phyloP scores from a whole-genome alignment of 2,113 vertebrate species.

The Carassius auratus region DNA sequence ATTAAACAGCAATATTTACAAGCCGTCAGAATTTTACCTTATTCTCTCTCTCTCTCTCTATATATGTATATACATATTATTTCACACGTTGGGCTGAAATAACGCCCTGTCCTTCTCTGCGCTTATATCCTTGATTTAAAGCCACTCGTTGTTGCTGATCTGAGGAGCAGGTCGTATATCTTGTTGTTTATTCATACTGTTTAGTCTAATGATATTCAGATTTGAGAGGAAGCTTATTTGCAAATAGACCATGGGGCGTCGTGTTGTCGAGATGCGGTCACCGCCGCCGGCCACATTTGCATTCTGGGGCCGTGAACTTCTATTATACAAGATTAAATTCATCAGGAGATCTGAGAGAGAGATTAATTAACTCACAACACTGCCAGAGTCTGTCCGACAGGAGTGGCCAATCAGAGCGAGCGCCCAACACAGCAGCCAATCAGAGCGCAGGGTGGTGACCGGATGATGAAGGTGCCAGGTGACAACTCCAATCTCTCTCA shows the following conservation, averaged over 20 bases:
- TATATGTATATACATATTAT: too few species aligned
- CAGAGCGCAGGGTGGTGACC: slow-evolving; percentile 61
- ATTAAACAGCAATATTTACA: too few species aligned
- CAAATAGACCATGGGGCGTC: slow-evolving; percentile 66
- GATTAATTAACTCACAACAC: slow-evolving; percentile 73
- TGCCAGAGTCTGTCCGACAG: slow-evolving; percentile 61
- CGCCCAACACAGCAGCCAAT: slow-evolving; percentile 43
- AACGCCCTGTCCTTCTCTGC: too few species aligned
- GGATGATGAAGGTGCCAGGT: slow-evolving; percentile 69
- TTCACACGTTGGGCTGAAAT: too few species aligned
- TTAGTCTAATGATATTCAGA: slow-evolving; percentile 79
- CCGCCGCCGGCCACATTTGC: slow-evolving; percentile 65
- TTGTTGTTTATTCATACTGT: slow-evolving; percentile 75
- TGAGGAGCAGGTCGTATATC: slow-evolving; percentile 77
- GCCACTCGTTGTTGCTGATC: slow-evolving; percentile 64
- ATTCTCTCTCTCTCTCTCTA: too few species aligned
- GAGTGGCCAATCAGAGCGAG: slow-evolving; percentile 3
- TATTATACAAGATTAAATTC: slow-evolving; percentile 83
- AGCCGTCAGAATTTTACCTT: too few species aligned
- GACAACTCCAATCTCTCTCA: slow-evolving; percentile 69
- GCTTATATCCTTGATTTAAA: slow-evolving; percentile 61
- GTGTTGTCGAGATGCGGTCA: slow-evolving; percentile 59
- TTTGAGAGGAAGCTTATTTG: slow-evolving; percentile 77
- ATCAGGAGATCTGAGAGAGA: slow-evolving; percentile 73
- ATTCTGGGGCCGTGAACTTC: slow-evolving; percentile 73